Evolutionary conservation across 1,140 invertebrate genomes (phyloP).

Genomic region (Episyrphus balteatus): DNA sequence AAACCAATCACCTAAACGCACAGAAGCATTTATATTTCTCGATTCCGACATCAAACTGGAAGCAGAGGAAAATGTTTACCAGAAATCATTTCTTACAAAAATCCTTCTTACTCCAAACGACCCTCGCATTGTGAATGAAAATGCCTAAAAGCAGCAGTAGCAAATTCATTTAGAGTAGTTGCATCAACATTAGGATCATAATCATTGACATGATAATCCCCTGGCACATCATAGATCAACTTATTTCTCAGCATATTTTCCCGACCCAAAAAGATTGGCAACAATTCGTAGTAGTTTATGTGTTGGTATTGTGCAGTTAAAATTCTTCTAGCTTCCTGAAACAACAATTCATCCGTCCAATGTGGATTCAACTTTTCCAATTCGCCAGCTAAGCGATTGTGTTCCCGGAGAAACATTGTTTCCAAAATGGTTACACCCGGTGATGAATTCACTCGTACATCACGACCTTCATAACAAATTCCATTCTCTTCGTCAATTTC

Average conservation of each 20-base stretch:
- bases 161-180: conserved; percentile 71
- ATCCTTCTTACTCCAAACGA: conserved; percentile 64
- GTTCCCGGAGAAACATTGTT: conserved; percentile 73
- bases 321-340: conserved; percentile 77
- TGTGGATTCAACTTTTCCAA: conserved; percentile 69
- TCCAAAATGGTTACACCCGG: conserved; percentile 71
- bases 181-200: conserved; percentile 74
- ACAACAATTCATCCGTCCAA: conserved; percentile 76
- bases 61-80: conserved; percentile 5
- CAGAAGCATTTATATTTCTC: conserved; percentile 43
- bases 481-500: conserved; percentile 45
- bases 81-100: background rate
- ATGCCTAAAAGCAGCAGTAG: conserved; percentile 76
- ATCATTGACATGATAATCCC: conserved; percentile 62
- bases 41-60: conserved; percentile 54
- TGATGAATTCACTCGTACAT: conserved; percentile 78
- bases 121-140: conserved; percentile 78
- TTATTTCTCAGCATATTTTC: conserved; percentile 59
- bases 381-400: conserved; percentile 72
- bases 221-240: conserved; percentile 51
- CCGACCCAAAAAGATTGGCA: conserved; percentile 64
- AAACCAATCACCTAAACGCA: conserved; percentile 67
- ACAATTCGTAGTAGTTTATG: conserved; percentile 78
- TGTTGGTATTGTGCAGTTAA: conserved; percentile 67
- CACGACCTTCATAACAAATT: conserved; percentile 63